Evolutionary conservation across 2,888 invertebrate genomes (phyloP).

Genomic region (Parnassius orleans): DNA sequence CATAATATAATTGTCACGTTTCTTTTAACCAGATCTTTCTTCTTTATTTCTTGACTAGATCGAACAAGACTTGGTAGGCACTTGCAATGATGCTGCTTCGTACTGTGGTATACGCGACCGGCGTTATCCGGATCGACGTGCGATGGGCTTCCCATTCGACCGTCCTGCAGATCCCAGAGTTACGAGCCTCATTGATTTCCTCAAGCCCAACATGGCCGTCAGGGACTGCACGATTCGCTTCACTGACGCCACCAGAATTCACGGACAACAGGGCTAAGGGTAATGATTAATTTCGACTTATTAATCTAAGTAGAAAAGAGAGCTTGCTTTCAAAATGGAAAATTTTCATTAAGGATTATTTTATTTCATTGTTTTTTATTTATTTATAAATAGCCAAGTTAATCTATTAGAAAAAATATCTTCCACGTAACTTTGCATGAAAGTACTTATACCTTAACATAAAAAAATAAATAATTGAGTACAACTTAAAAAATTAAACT

Average conservation of each 20-base stretch:
- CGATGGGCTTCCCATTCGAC: conserved; percentile 87
- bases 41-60: conserved; percentile 42
- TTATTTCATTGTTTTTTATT: background rate
- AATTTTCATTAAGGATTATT: background rate
- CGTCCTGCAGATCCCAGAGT: conserved; percentile 79
- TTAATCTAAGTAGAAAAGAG: background rate
- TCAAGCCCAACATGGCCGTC: conserved; percentile 84
- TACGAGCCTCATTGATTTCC: conserved; percentile 73
- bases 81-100: conserved; percentile 76
- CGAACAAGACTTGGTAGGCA: conserved; percentile 54
- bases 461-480: no score
- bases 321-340: background rate
- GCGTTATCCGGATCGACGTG: conserved; percentile 78
- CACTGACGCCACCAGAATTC: conserved; percentile 67
- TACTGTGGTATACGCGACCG: conserved; percentile 82
- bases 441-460: no score
- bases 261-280: conserved; percentile 45
- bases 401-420: no score
- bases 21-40: no score
- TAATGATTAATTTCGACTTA: background rate
- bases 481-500: no score
- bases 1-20: no score
- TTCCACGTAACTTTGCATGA: no score
- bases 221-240: conserved; percentile 79
- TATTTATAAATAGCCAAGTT: no score